A percentile compares a stretch with the other conserved stretches of the same genome.
Conservation (phyloP, 2,797 vertebrate species). For the Eulemur albifrons region DNA sequence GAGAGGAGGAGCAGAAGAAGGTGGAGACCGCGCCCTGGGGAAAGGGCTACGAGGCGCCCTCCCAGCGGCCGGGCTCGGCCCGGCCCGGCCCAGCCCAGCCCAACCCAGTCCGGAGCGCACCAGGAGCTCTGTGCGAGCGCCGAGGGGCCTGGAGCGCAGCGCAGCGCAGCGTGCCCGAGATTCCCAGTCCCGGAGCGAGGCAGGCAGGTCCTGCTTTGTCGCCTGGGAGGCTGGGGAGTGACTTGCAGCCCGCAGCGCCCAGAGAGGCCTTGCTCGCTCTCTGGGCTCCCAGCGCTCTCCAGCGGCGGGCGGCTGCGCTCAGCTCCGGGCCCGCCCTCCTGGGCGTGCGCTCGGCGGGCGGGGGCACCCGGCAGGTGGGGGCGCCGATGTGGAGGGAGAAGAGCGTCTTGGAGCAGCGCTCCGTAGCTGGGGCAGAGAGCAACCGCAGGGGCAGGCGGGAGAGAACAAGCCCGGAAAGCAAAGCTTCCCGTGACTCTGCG, state of each 20-base stretch:
- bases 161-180: rapidly evolving
- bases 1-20: neutral
- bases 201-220: neutral
- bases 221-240: neutral
- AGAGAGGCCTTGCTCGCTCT: conserved; percentile 57
- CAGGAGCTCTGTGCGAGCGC: neutral
- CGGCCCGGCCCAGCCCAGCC: neutral
- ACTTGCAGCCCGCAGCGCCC: conserved; percentile 29
- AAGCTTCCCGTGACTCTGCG: neutral
- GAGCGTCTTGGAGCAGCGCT: neutral
- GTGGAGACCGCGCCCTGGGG: conserved; percentile 63
- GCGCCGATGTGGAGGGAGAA: neutral
- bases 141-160: neutral
- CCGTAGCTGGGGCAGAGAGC: rapidly evolving
- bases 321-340: conserved; percentile 56
- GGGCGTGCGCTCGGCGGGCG: conserved; percentile 49
- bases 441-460: neutral
- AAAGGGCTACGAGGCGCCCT: neutral
- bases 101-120: neutral
- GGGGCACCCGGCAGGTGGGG: conserved; percentile 15
- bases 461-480: neutral
- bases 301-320: conserved; percentile 29
- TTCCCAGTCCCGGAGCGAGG: neutral
- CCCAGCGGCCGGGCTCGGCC: neutral
- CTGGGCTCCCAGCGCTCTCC: neutral